Evolutionary conservation across 2,888 invertebrate genomes (phyloP), one percentile per base, ranked within the genome.

Genomic region (Subacronicta megacephala): DNA sequence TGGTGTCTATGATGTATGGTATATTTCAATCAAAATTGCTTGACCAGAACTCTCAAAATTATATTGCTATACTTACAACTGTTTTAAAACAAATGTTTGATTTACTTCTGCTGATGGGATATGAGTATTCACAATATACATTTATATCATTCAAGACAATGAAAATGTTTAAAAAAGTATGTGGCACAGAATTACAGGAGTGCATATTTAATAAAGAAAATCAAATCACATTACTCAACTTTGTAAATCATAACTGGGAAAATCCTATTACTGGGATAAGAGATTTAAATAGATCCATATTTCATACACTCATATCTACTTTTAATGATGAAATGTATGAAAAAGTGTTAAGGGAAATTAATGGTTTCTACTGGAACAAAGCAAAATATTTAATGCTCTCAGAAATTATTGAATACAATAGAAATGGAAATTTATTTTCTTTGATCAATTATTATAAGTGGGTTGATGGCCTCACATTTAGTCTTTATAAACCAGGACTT

Each of bases 161-260:
- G 9, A 84, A 87, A 38, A 82, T 93, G 74, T 88, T 94, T 46
- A 87, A 89, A 56, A 94, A 90, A 79, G 82, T 92, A 1, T 75
- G 79, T 54, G 87, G 87, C 26, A 91, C 88, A 23, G 58, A 78
- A 56, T 88, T 91, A 16, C 78, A 90, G 59, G 65, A 81, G 3
- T 60, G 68, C 26, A 77, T 89, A 42, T 87, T 85, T 33, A 80
- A 71, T 52, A 69, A 69, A 49, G 68, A 79, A n/a, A 82, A 92
- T 52, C 87, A 92, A 69, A 78, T 87, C 7, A 88, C 82, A 65
- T 71, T 95, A 35, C 83, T 95, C 6, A 86, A 89, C 63, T 83
- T 95, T 59, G 89, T 95, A 7, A 95, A 95, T 74, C 94, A 95
- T 43, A 96, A 95, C 75, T 96, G 96, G 95, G 95, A 95, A 74